phyloP scores from a whole-genome alignment of 2,113 vertebrate genomes.

The Crypturellus undulatus region DNA sequence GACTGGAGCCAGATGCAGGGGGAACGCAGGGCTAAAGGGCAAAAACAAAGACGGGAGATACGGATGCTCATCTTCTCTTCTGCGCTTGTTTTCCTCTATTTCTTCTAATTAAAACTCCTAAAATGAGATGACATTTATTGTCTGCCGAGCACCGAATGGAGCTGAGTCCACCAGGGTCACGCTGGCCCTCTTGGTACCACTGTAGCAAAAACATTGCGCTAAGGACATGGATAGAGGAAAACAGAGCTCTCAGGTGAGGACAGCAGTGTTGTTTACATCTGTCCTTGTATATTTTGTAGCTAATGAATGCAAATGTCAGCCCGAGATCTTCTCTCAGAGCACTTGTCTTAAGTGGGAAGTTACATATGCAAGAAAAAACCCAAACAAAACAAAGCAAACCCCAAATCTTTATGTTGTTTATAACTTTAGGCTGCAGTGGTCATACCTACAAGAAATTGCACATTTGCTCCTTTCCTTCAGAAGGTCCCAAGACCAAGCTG shows the following conservation, averaged over 20 bases:
- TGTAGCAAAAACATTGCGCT: neutral
- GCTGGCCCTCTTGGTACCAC: neutral
- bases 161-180: neutral
- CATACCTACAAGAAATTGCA: neutral
- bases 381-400: neutral
- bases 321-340: neutral
- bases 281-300: neutral
- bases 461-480: neutral
- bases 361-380: neutral
- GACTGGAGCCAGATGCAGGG: fast-evolving
- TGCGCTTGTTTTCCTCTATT: neutral
- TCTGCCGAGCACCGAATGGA: neutral
- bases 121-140: neutral
- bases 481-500: neutral
- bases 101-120: neutral
- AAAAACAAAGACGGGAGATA: neutral
- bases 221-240: neutral
- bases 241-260: neutral
- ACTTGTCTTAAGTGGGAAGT: neutral
- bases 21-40: neutral
- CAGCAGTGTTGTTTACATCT: neutral
- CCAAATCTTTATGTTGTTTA: neutral
- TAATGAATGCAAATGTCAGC: neutral
- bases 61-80: neutral
- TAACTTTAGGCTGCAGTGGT: neutral